Base-by-base conservation (phyloP, 2,888 invertebrate species). In the Pteria penguin region DNA sequence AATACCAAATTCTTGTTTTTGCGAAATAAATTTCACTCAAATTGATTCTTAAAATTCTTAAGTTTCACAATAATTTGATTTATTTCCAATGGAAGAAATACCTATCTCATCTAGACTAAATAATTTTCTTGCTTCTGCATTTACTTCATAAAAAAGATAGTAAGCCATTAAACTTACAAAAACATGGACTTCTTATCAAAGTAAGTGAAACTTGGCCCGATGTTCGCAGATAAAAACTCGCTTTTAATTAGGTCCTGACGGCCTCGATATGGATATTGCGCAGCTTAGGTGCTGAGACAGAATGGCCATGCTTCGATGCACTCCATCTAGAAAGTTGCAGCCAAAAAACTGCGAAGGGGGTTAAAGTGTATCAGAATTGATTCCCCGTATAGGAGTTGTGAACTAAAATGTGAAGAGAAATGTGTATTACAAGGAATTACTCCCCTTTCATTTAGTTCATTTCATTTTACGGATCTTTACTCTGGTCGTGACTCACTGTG, bases 251-350 rank as follows among this genome's bases (percentile, higher is more conserved):
- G 45, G 45, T 45, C 45, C 45, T 45, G 45, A 45, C 45, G 45
- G 45, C 11, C 45, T 45, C 45, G 8, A 8, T 8, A 8, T 8
- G 65, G 68, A 68, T 31, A 33, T 22, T 55, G 14, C 24, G 22
- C 68, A 68, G 68, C 24, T 32, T 26, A 31, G 24, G 73, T 73
- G 73, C 45, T 73, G 73, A 73, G 63, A 29, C 32, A 31, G 22
- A 55, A n/a, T 31, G 45, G 67, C 45, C 32, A 45, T 67, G 67
- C 60, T 60, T 67, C 58, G 73, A 54, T 73, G 36, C 67, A 61
- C 57, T 32, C 33, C 29, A 73, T 60, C 27, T 27, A 45, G 26
- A 24, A 26, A 45, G 61, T 27, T 33, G 60, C 54, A 70, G 24
- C 26, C 60, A 29, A 31, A 61, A 60, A 57, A 27, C 29, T 29